Base-by-base conservation (phyloP, 1,140 invertebrate genomes). In the Bombus picipes region DNA sequence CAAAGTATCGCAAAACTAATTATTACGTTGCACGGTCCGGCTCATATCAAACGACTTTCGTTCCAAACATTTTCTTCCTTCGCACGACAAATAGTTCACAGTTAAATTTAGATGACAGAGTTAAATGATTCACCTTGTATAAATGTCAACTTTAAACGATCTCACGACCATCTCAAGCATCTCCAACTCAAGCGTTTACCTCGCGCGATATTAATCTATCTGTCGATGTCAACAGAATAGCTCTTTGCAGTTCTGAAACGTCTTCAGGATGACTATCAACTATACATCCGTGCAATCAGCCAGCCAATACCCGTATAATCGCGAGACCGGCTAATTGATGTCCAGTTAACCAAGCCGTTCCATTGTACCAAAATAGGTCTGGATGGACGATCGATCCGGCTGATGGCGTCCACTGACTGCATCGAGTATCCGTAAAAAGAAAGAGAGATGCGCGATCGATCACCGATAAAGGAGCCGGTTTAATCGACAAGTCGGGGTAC, bases 251-350 rank as follows among this genome's bases (percentile, higher is more conserved):
- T 12, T 6, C 6, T n/a, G 18, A 3, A 74, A 47, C 41, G 13
- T 41, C 18, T 22, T n/a, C 41, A 12, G 41, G 41, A 47, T 9
- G 18, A 41, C 28, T 32, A 18, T 28, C 18, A 15, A 2, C 34
- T 28, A 25, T 28, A n/a, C 22, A 18, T 37, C 65, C 41, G 3
- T 25, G 66, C 43, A 70, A 80, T 70, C 43, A 53, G 37, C n/a
- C 65, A 39, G 28, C 78, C 66, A 70, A 80, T 80, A 53, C 34
- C 66, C 43, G 59, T 34, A 70, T 80, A 80, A 80, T 70, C 78
- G 65, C 41, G 78, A 53, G 43, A 80, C 41, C 43, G n/a, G 65
- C 43, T 80, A 80, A 80, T 70, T 53, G 78, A 80, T 80, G 78
- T 80, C 43, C 78, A 70, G 65, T 70, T 80, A 70, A 43, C 41